A percentile compares a stretch with the other conserved stretches of the same genome.
phyloP scores from a whole-genome alignment of 2,797 vertebrate species.

The Siniperca undulata region DNA sequence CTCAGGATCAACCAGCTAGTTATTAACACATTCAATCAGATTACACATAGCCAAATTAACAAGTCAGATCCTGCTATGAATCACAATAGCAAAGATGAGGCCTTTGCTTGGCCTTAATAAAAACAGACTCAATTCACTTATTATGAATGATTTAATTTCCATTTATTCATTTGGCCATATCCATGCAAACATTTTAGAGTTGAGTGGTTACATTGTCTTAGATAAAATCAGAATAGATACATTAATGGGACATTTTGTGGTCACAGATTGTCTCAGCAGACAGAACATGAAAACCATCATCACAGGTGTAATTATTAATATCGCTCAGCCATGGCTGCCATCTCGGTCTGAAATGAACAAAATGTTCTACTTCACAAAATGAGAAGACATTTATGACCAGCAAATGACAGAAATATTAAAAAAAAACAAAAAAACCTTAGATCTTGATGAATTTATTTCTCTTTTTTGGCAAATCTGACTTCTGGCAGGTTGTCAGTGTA shows the following conservation, averaged over 20 bases:
- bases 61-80: constrained; percentile 51
- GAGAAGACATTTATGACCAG: constrained; percentile 19
- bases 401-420: neutral
- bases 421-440: neutral
- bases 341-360: constrained; percentile 46
- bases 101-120: constrained; percentile 38
- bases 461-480: neutral
- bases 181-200: constrained; percentile 8
- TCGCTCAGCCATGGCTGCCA: constrained; percentile 10
- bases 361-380: constrained; percentile 53
- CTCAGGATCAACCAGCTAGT: constrained; percentile 20
- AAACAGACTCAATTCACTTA: constrained; percentile 47
- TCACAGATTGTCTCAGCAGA: constrained; percentile 14
- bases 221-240: constrained; percentile 43
- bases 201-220: constrained; percentile 23
- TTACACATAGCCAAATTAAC: constrained; percentile 45
- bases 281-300: constrained; percentile 25
- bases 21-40: constrained; percentile 53
- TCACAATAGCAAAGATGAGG: constrained; percentile 38
- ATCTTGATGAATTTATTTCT: constrained; percentile 10
- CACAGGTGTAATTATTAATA: constrained; percentile 56
- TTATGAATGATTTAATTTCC: constrained; percentile 57
- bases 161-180: constrained; percentile 41
- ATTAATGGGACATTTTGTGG: constrained; percentile 35
- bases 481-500: constrained; percentile 33